Conservation (phyloP, 2,113 vertebrate genomes). For the Nothocercus julius region DNA sequence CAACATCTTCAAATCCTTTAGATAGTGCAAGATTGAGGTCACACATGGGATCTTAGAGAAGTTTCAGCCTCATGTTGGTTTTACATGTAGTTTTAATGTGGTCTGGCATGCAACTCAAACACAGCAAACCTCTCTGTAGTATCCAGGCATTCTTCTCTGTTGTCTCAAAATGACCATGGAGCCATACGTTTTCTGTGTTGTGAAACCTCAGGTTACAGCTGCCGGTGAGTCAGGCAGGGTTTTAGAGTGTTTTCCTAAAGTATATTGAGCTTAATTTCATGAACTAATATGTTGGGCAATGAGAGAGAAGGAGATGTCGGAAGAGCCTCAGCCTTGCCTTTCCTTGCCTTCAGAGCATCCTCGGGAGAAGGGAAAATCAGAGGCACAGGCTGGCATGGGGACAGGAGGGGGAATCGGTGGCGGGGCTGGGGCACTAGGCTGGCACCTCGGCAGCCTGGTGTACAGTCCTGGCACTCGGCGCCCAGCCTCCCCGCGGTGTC, state of each 20-base stretch:
- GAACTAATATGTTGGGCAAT: neutral
- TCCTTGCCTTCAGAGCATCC: neutral
- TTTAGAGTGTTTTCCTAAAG: slow-evolving; percentile 12
- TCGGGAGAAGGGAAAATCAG: neutral
- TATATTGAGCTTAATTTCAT: slow-evolving; percentile 9
- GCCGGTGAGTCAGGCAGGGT: neutral
- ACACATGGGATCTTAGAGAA: neutral
- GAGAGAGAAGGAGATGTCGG: neutral
- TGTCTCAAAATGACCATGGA: neutral
- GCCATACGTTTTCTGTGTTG: accelerated
- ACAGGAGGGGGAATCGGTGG: neutral
- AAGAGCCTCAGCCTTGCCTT: neutral
- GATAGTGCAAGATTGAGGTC: neutral
- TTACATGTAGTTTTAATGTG: neutral
- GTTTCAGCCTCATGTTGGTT: neutral
- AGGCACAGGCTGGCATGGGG: neutral
- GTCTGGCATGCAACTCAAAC: accelerated
- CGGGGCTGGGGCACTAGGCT: neutral
- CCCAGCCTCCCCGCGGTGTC: neutral
- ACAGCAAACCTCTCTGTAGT: accelerated
- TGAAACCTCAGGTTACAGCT: neutral
- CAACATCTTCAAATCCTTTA: neutral
- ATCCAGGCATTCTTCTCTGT: neutral
- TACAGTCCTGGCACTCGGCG: too few species aligned
- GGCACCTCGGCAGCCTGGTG: neutral